Evolutionary conservation across 1,140 invertebrate species (phyloP).

Genomic region (Drosophila kikkawai): DNA sequence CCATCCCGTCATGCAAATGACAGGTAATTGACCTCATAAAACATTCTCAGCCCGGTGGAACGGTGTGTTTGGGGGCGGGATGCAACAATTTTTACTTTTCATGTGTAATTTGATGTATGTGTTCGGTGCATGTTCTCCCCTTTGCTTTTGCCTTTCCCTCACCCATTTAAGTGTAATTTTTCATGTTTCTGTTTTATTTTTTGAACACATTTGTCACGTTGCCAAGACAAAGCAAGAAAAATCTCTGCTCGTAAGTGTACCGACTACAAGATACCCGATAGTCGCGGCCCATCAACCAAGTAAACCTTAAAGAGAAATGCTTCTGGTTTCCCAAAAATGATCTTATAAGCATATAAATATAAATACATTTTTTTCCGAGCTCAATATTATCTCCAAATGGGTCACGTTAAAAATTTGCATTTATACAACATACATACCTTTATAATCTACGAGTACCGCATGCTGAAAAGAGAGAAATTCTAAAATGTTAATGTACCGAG

Average conservation of each 20-base stretch:
- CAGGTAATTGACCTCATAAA: conserved; percentile 83
- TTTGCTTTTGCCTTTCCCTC: conserved; percentile 30
- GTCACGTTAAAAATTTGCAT: conserved; percentile 11
- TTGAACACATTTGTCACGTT: conserved; percentile 72
- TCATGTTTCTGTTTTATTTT: conserved; percentile 54
- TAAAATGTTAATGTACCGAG: conserved; percentile 78
- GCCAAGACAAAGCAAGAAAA: conserved; percentile 42
- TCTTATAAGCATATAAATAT: background rate
- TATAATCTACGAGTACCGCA: conserved; percentile 2
- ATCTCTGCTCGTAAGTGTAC: background rate
- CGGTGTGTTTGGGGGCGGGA: conserved; percentile 27
- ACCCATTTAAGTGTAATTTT: conserved; percentile 76
- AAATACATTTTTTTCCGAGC: background rate
- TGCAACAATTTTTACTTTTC: conserved; percentile 81
- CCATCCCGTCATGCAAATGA: conserved; percentile 76
- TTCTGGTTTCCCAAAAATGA: background rate
- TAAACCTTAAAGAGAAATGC: background rate
- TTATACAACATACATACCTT: conserved; percentile 4
- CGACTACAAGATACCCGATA: conserved; percentile 14
- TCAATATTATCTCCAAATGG: background rate
- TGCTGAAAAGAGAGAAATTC: conserved; percentile 41
- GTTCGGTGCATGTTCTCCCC: conserved; percentile 17
- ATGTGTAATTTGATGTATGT: conserved; percentile 73
- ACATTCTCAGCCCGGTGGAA: conserved; percentile 25
- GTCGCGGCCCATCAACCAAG: background rate